Evolutionary conservation across 2,113 vertebrate species (phyloP).

Genomic region (Condylura cristata): DNA sequence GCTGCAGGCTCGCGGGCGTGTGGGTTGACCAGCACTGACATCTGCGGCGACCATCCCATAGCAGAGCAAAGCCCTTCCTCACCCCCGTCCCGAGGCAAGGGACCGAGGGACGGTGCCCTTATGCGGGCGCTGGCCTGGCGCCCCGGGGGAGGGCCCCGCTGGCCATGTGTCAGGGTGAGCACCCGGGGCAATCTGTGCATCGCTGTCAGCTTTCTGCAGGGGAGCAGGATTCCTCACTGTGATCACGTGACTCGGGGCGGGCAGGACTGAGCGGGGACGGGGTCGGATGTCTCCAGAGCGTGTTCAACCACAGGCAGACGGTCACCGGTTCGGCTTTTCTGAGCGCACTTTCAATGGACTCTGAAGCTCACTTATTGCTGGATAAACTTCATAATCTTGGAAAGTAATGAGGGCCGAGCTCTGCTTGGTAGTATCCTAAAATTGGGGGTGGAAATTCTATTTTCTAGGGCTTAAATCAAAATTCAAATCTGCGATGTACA

Average conservation of each 20-base stretch:
- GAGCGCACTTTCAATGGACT: background rate
- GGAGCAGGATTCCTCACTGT: background rate
- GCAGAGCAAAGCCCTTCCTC: too few relatives aligned
- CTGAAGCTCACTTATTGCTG: background rate
- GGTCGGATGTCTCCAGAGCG: background rate
- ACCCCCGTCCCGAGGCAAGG: too few relatives aligned
- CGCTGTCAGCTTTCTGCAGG: background rate
- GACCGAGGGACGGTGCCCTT: too few relatives aligned
- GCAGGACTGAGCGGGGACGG: background rate
- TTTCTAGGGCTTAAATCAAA: background rate
- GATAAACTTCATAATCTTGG: background rate
- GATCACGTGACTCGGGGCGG: background rate
- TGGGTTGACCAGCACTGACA: too few relatives aligned
- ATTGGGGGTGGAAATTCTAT: background rate
- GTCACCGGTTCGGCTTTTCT: background rate
- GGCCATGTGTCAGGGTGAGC: too few relatives aligned
- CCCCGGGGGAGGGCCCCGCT: too few relatives aligned
- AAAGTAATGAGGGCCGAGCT: background rate
- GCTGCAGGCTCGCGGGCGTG: too few relatives aligned
- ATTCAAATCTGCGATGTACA: background rate
- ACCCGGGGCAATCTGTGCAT: too few relatives aligned
- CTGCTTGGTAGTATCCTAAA: background rate
- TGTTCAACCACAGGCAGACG: background rate
- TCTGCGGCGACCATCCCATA: too few relatives aligned
- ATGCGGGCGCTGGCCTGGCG: too few relatives aligned